Base-by-base conservation (phyloP, 2,888 invertebrate species). In the Cephus pygmeus region DNA sequence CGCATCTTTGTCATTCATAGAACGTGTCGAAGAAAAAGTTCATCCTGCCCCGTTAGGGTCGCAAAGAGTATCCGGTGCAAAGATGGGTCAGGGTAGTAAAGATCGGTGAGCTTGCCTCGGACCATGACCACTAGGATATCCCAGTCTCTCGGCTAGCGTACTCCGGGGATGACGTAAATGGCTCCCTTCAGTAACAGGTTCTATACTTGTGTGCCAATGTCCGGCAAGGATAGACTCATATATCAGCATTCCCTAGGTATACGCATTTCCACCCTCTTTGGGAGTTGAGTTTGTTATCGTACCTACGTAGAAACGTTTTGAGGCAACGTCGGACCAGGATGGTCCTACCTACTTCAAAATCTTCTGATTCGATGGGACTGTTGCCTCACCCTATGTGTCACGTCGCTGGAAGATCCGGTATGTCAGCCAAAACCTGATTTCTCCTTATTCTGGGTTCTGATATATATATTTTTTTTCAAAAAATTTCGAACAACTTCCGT, bases 101-200 rank as follows among this genome's bases (percentile, higher is more conserved):
- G 40, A 40, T 6, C 15, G 6, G 6, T 1, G 15, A 1, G 15
- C 2, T 40, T 40, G 40, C 2, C 6, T 15, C 1, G 40, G 15
- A 40, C 40, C 40, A 40, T 2, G 6, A 40, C 6, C 40, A 56
- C 56, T 56, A 15, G 56, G 23, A 6, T 56, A 23, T 56, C 56
- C 56, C 56, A 9, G 56, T 23, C 56, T 56, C 23, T 56, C 75
- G 80, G 85, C 83, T 85, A 81, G 84, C 86, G 83, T 82, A 81
- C 83, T 83, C 82, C 78, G 77, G 83, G 83, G 82, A 82, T 81
- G 80, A 81, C 81, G 82, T 83, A 83, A 83, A 83, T 84, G 84
- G 84, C 85, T 87, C 87, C 86, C 86, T 88, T 86, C 85, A 85
- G 84, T 85, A 82, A 82, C 82, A 79, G 82, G 81, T 83, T 82